phyloP scores from a whole-genome alignment of 2,888 invertebrate species.

The Drosophila mettleri region DNA sequence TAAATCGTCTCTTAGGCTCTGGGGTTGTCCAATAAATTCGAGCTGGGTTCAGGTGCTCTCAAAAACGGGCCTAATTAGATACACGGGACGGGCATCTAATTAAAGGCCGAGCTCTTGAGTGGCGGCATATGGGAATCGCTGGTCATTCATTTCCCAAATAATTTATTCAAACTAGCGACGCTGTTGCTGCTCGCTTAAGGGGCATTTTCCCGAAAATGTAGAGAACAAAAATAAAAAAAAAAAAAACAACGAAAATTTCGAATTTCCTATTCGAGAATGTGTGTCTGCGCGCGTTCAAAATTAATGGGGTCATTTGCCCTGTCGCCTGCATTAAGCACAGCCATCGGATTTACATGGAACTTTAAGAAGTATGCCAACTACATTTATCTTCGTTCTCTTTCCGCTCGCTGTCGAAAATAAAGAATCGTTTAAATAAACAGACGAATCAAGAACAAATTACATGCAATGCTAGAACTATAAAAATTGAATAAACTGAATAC shows the following conservation, averaged over 20 bases:
- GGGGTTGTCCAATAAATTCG: conserved; percentile 32
- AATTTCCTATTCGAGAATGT: conserved; percentile 11
- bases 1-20: conserved; percentile 26
- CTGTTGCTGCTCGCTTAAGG: conserved; percentile 15
- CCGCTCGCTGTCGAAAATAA: not conserved
- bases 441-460: not conserved
- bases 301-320: conserved; percentile 77
- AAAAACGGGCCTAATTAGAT: conserved; percentile 57
- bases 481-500: not conserved
- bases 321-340: conserved; percentile 25
- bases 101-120: conserved; percentile 42
- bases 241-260: conserved; percentile 21
- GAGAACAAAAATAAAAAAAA: not conserved
- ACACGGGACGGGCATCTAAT: conserved; percentile 57
- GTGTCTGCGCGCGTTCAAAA: conserved; percentile 47
- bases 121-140: conserved; percentile 32
- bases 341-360: conserved; percentile 23
- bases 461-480: not conserved
- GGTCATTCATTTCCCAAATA: conserved; percentile 59
- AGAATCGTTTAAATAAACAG: conserved; percentile 4
- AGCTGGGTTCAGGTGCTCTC: conserved; percentile 56
- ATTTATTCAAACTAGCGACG: conserved; percentile 60
- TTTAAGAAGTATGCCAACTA: conserved; percentile 45
- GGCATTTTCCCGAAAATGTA: conserved; percentile 23
- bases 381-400: conserved; percentile 31